Percentiles rank a stretch among this genome's conserved stretches.
Conservation (phyloP, 2,888 invertebrate species). For the Mimachlamys varia region DNA sequence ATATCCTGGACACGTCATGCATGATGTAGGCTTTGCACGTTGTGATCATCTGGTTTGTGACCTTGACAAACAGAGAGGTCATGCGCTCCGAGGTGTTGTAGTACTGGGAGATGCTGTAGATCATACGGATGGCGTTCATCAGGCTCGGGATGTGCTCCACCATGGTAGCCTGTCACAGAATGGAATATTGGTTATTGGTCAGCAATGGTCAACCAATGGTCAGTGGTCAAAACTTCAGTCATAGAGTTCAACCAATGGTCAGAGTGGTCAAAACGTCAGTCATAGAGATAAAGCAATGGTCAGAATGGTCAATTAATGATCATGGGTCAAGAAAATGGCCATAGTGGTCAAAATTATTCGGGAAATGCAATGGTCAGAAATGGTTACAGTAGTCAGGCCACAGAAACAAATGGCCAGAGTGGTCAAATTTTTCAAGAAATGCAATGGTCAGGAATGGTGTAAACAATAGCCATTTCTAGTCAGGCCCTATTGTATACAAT, state of each 20-base stretch:
- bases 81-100: slow-evolving; percentile 98
- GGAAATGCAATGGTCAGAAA: background rate
- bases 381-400: background rate
- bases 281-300: background rate
- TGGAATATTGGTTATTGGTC: background rate
- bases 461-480: background rate
- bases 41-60: slow-evolving; percentile 99
- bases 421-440: background rate
- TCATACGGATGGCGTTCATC: slow-evolving; percentile 94
- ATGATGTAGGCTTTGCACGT: slow-evolving; percentile 96
- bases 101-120: slow-evolving; percentile 97
- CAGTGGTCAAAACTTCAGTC: background rate
- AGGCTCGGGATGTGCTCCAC: slow-evolving; percentile 94
- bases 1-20: slow-evolving; percentile 89
- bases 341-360: background rate
- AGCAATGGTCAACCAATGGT: background rate
- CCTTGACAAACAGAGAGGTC: slow-evolving; percentile 98
- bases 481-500: background rate
- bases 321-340: background rate
- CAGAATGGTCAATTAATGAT: background rate
- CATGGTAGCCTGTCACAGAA: slow-evolving; percentile 87
- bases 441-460: background rate
- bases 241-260: background rate
- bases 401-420: background rate
- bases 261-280: background rate